phyloP scores from a whole-genome alignment of 2,113 vertebrate species.

The Pelobates fuscus region DNA sequence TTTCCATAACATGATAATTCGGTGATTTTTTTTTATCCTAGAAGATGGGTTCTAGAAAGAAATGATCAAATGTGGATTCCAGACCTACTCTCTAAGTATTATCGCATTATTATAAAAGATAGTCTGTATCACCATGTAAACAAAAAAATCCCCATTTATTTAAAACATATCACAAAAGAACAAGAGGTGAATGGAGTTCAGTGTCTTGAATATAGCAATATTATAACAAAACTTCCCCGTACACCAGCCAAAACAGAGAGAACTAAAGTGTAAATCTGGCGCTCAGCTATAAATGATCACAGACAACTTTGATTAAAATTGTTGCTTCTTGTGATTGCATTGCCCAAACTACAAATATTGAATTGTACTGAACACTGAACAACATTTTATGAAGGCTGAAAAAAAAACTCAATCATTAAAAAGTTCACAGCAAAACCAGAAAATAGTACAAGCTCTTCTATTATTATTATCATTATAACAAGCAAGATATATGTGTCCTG shows the following conservation, averaged over 20 bases:
- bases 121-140: background rate
- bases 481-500: too few species aligned
- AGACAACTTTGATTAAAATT: constrained; percentile 21
- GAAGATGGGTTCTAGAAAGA: too few species aligned
- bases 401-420: constrained; percentile 34
- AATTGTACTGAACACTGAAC: constrained; percentile 9
- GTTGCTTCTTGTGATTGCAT: constrained; percentile 10
- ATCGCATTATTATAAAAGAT: background rate
- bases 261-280: background rate
- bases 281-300: background rate
- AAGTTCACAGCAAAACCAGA: background rate
- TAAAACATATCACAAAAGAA: background rate
- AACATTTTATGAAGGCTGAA: background rate
- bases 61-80: background rate
- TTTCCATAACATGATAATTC: too few species aligned
- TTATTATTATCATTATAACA: too few species aligned
- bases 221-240: background rate
- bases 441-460: too few species aligned
- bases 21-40: too few species aligned
- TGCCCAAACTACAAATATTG: constrained; percentile 25
- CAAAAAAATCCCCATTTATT: background rate
- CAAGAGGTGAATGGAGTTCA: background rate
- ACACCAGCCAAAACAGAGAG: background rate
- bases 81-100: background rate
- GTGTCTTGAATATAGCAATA: background rate